phyloP scores from a whole-genome alignment of 2,888 invertebrate genomes.

The Neelides folsomi region DNA sequence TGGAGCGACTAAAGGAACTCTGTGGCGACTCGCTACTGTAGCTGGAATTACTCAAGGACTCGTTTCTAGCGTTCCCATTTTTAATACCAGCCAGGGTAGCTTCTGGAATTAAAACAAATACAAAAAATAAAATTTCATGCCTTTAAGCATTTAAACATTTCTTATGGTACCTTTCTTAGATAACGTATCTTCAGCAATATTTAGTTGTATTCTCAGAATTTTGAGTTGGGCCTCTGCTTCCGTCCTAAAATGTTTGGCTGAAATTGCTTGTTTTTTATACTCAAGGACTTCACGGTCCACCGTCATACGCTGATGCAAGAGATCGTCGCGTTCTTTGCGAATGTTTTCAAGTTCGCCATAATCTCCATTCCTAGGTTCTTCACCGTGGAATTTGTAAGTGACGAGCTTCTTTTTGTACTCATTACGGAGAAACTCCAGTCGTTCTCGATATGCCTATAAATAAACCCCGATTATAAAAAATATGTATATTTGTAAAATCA shows the following conservation, averaged over 20 bases:
- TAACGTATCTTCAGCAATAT: constrained; percentile 1
- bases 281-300: neutral
- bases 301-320: neutral
- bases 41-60: neutral
- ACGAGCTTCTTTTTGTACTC: constrained; percentile 6
- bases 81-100: too few relatives aligned
- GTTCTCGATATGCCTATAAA: neutral
- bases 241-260: neutral
- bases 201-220: constrained; percentile 3
- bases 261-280: neutral
- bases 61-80: too few relatives aligned
- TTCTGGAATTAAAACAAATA: too few relatives aligned
- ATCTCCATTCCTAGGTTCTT: neutral
- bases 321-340: constrained; percentile 3
- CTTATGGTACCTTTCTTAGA: too few relatives aligned
- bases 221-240: constrained; percentile 5
- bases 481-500: too few relatives aligned
- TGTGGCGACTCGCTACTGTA: neutral
- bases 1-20: too few relatives aligned
- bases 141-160: too few relatives aligned
- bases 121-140: too few relatives aligned
- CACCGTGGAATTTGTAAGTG: neutral
- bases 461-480: too few relatives aligned
- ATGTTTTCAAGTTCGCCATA: constrained; percentile 1
- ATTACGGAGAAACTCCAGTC: neutral